Base-by-base conservation (phyloP, 2,888 invertebrate species). In the Sminthurinus aureus region DNA sequence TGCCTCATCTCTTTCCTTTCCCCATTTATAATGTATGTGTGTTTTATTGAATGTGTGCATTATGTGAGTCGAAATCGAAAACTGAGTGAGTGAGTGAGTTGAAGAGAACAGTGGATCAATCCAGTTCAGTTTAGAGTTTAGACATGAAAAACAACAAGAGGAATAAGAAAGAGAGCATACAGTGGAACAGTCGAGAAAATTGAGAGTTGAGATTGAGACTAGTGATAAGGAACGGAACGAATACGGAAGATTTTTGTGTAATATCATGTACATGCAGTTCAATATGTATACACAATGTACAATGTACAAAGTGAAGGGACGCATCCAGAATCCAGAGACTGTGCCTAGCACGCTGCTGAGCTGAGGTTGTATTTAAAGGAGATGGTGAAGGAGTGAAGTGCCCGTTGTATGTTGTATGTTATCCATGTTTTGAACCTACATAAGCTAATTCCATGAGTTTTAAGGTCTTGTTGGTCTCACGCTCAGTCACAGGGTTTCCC, bases 381-480 rank as follows among this genome's bases (percentile, higher is more conserved):
- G 24, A 26, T 74, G 26, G 24, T 74, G 74, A 74, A 26, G 74
- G 20, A 26, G 24, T 74, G 74, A 74, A 26, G 74, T 74, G 74
- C 26, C 38, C 26, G 74, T 24, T 74, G 26, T 74, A 9, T 74
- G 26, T 74, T 74, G 24, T 74, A 9, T 74, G 26, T 74, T 74
- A 9, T 38, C 13, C 74, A 74, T 26, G 74, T 26, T 22, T 38
- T 74, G 58, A 58, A 58, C 58, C 1, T 38, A 38, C 38, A 58
- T 6, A 18, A 58, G 58, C 58, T 58, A 58, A 58, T 58, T 58
- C 58, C 18, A 38, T 38, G 18, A 58, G 13, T 58, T 58, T 18
- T 58, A 58, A 66, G 79, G 79, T 79, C 79, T 79, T 58, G 66
- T 79, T 79, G 66, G 79, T 79, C 79, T 67, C 79, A 79, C 79